These are phyloP conservation scores for Oceanites oceanicus DNA, from an alignment of 2,113 vertebrate genomes.

Conservation along the genomic window DNA sequence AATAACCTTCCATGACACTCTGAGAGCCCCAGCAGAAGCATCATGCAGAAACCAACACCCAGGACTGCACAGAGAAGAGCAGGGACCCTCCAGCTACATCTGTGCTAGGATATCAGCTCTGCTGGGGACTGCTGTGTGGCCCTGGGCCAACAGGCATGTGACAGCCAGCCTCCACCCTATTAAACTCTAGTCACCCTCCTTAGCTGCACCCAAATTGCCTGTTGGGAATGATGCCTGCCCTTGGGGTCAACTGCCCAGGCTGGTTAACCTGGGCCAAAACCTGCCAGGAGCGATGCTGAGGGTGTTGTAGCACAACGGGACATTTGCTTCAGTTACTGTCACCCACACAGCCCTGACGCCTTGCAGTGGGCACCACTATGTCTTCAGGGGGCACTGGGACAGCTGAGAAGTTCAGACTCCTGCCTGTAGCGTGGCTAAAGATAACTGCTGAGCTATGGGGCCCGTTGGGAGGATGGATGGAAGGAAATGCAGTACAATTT, in stretches of 20 bases:
- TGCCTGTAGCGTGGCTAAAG: neutral
- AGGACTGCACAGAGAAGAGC: neutral
- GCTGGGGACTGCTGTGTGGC: neutral
- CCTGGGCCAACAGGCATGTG: neutral
- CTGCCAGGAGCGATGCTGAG: fast-evolving
- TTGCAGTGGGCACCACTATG: fast-evolving
- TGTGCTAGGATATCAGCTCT: neutral
- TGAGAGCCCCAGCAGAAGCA: neutral
- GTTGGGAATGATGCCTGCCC: neutral
- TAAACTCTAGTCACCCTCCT: neutral
- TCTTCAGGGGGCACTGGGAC: neutral
- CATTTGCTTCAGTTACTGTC: neutral
- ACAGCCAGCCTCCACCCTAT: neutral
- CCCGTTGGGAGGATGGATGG: neutral
- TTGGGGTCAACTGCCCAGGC: neutral
- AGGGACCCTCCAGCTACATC: neutral
- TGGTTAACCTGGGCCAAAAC: neutral
- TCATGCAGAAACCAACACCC: neutral
- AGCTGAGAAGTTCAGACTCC: fast-evolving
- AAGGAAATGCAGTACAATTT: neutral
- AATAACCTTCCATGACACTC: too few species aligned
- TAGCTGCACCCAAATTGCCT: neutral
- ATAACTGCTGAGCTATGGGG: neutral
- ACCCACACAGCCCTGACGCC: neutral
- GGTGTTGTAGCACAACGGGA: neutral